Percentiles rank a stretch among this genome's conserved stretches.
Conservation (phyloP, 2,113 vertebrate genomes). For the Apistogramma diplotaenia region DNA sequence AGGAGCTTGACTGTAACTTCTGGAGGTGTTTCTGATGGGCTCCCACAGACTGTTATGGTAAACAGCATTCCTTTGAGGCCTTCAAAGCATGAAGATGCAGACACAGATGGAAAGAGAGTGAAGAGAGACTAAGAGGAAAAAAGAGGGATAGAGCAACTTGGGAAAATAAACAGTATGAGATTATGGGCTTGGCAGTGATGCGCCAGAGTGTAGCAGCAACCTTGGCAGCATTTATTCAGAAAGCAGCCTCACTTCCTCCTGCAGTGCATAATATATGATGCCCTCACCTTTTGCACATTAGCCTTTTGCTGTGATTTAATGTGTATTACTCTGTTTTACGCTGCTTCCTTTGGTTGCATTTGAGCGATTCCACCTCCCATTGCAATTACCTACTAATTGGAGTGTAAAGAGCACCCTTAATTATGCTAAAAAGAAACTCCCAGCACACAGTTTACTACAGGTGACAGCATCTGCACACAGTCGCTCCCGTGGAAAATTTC, state of each 20-base stretch:
- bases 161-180: slow-evolving; percentile 62
- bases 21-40: slow-evolving; percentile 46
- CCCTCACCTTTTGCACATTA: slow-evolving; percentile 56
- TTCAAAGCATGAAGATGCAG: slow-evolving; percentile 29
- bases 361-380: slow-evolving; percentile 35
- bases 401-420: slow-evolving; percentile 59
- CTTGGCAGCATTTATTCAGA: slow-evolving; percentile 67
- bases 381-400: slow-evolving; percentile 64
- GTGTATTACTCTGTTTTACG: slow-evolving; percentile 23
- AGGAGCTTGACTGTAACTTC: slow-evolving; percentile 16
- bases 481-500: slow-evolving; percentile 6
- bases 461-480: slow-evolving; percentile 34
- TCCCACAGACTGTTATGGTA: slow-evolving; percentile 34
- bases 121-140: background rate
- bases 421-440: slow-evolving; percentile 55
- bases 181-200: slow-evolving; percentile 61
- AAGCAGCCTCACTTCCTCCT: slow-evolving; percentile 59
- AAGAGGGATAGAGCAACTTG: slow-evolving; percentile 2
- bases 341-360: slow-evolving; percentile 31
- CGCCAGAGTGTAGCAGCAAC: slow-evolving; percentile 43
- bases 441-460: slow-evolving; percentile 37
- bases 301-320: slow-evolving; percentile 45
- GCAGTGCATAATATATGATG: slow-evolving; percentile 47
- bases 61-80: slow-evolving; percentile 51
- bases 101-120: slow-evolving; percentile 20